A percentile compares a stretch with the other conserved stretches of the same genome.
Evolutionary conservation across 2,797 vertebrate species (phyloP).

Genomic region (Gallinago solitaria): DNA sequence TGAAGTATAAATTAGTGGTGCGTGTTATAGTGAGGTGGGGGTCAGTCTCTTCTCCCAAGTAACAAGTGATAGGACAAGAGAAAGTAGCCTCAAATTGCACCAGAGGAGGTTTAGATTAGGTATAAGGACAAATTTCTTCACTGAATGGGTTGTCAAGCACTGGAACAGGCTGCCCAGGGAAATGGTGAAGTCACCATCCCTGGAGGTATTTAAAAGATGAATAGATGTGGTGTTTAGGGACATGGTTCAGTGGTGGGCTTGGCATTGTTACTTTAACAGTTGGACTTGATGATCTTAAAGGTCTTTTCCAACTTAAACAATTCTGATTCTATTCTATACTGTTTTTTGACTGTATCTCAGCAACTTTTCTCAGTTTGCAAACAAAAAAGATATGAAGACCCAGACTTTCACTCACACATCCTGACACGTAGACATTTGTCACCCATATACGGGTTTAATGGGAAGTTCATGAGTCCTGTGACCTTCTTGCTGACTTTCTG

Average conservation of each 20-base stretch:
- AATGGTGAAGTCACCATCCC: background rate
- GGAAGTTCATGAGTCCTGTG: background rate
- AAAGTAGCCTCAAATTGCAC: background rate
- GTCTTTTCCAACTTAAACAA: background rate
- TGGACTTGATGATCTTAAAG: background rate
- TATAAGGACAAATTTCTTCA: background rate
- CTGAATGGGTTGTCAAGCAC: background rate
- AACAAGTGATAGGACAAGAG: background rate
- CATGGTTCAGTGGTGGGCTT: background rate
- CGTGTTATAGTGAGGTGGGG: background rate
- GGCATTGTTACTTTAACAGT: background rate
- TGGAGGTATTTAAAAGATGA: background rate
- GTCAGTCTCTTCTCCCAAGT: background rate
- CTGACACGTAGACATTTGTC: background rate
- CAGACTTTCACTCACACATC: rapidly evolving
- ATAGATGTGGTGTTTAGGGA: background rate
- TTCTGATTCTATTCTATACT: background rate
- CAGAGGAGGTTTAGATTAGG: background rate
- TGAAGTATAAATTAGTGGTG: background rate
- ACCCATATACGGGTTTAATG: background rate
- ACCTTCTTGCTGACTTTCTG: background rate
- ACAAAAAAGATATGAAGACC: background rate
- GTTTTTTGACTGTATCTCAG: background rate
- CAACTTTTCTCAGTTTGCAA: background rate
- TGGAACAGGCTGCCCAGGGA: background rate